A percentile compares a stretch with the other conserved stretches of the same genome.
These are phyloP conservation scores for Harpagifer antarcticus DNA, from an alignment of 2,797 vertebrate species.

Conservation along the genomic window DNA sequence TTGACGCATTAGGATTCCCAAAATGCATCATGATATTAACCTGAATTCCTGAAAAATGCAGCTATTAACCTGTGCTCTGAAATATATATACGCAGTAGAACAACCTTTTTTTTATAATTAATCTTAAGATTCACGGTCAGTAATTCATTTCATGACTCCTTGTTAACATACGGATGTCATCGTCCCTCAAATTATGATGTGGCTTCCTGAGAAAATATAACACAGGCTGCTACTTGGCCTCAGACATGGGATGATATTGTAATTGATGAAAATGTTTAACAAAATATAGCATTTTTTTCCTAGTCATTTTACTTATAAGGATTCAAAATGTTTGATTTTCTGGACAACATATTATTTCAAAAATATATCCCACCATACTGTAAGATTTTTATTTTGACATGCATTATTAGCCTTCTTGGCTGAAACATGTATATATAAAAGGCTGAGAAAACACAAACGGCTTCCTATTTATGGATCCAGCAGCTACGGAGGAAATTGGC, in stretches of 20 bases:
- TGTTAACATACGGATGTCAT: constrained; percentile 2
- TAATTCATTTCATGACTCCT: constrained; percentile 1
- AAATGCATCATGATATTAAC: background rate
- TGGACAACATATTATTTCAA: background rate
- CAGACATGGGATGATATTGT: background rate
- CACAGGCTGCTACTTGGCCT: too few relatives aligned
- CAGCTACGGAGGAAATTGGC: too few relatives aligned
- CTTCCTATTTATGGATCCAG: too few relatives aligned
- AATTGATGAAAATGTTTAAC: background rate
- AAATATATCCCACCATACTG: too few relatives aligned
- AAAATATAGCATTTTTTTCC: background rate
- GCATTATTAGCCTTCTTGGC: too few relatives aligned
- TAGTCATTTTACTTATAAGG: background rate
- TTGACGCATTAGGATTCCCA: background rate
- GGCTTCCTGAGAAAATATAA: background rate
- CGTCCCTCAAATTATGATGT: background rate
- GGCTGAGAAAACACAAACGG: too few relatives aligned
- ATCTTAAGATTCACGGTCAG: background rate
- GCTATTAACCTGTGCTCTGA: background rate
- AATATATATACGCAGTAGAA: background rate
- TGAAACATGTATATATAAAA: too few relatives aligned
- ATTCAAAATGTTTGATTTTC: background rate
- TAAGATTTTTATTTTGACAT: too few relatives aligned
- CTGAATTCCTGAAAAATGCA: background rate
- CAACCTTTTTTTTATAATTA: background rate